Conservation (phyloP, 92 coral and sea anemone genomes). For the Metridium senile region DNA sequence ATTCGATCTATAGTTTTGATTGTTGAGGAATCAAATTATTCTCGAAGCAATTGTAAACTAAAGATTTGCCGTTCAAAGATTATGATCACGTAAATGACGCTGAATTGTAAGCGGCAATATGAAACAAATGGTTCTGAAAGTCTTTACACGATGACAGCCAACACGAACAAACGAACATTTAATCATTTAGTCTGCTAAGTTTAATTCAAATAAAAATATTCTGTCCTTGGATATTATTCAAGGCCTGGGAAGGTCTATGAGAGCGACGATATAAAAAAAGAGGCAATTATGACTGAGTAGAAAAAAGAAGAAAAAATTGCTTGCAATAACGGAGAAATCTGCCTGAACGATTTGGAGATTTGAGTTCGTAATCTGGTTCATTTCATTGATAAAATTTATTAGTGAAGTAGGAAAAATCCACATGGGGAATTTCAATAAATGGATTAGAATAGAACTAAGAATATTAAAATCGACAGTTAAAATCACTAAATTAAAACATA, state of each 20-base stretch:
- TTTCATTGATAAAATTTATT: not conserved
- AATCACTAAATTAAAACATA: not conserved
- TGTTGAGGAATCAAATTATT: not conserved
- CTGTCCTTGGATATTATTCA: not conserved
- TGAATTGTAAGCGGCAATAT: not conserved
- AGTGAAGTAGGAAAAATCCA: not conserved
- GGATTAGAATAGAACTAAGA: not conserved
- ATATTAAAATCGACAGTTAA: not conserved
- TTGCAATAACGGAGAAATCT: not conserved
- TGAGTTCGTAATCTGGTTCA: not conserved
- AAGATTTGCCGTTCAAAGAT: not conserved
- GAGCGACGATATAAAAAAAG: not conserved
- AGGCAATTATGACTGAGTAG: not conserved
- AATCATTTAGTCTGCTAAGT: not conserved
- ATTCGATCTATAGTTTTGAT: no score
- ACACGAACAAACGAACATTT: not conserved
- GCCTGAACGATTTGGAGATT: not conserved
- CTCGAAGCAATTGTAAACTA: not conserved
- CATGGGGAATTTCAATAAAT: not conserved
- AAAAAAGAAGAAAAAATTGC: not conserved
- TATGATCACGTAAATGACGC: not conserved
- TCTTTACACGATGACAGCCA: not conserved
- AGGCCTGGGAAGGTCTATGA: not conserved
- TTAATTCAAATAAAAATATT: not conserved
- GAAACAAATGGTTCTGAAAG: not conserved